Evolutionary conservation across 2,888 invertebrate genomes (phyloP).

Genomic region (Ochlodes sylvanus): DNA sequence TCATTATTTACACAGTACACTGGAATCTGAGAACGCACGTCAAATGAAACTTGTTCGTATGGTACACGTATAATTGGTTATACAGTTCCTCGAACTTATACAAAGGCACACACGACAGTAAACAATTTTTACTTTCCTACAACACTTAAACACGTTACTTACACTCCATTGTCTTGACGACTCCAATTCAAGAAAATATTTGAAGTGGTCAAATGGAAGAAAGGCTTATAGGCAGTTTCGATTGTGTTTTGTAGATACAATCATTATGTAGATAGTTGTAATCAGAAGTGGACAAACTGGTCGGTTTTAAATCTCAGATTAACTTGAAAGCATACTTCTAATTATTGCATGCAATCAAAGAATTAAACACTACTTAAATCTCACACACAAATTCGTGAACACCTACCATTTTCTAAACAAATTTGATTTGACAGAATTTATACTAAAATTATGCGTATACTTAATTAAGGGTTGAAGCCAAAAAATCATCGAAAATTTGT

Average conservation of each 20-base stretch:
- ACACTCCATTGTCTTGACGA: conserved; percentile 27
- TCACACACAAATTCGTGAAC: background rate
- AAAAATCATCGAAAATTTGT: too few relatives aligned
- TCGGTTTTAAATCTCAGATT: conserved; percentile 6
- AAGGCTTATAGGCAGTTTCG: too few relatives aligned
- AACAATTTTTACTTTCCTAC: conserved; percentile 30
- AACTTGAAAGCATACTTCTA: conserved; percentile 35
- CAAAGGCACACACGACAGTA: conserved; percentile 15
- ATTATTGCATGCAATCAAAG: conserved; percentile 41
- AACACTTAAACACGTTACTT: conserved; percentile 19
- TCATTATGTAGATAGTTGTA: too few relatives aligned
- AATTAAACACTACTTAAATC: conserved; percentile 32
- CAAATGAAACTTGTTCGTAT: conserved; percentile 22
- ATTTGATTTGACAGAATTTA: background rate
- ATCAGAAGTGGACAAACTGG: conserved; percentile 9
- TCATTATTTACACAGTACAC: background rate
- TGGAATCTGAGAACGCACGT: background rate
- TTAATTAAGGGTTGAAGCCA: too few relatives aligned
- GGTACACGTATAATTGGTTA: background rate
- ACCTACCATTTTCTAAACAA: background rate
- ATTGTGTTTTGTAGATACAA: too few relatives aligned
- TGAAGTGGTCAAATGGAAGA: conserved; percentile 17
- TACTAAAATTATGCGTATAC: too few relatives aligned
- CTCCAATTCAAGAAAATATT: conserved; percentile 21
- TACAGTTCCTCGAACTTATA: conserved; percentile 11